A percentile compares a stretch with the other conserved stretches of the same genome.
Evolutionary conservation across 2,797 vertebrate genomes (phyloP).

Genomic region (Chanos chanos): DNA sequence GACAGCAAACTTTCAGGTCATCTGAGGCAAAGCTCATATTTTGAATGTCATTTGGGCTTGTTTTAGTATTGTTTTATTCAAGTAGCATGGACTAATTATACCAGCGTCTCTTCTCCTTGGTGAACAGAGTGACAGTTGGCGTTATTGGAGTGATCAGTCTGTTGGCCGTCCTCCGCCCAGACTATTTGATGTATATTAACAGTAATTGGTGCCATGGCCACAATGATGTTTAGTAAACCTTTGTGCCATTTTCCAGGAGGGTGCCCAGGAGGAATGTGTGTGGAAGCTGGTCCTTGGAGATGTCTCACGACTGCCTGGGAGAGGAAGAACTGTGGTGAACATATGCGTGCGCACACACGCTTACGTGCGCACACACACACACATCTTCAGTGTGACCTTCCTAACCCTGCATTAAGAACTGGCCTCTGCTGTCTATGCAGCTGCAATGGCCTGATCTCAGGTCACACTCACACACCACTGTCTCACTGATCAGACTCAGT

Average conservation of each 20-base stretch:
- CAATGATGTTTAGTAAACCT: constrained; percentile 77
- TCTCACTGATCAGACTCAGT: too few species aligned
- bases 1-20: constrained; percentile 63
- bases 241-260: constrained; percentile 82
- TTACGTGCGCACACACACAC: constrained; percentile 68
- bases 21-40: constrained; percentile 66
- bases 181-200: constrained; percentile 74
- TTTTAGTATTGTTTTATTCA: constrained; percentile 72
- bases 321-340: constrained; percentile 86
- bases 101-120: constrained; percentile 62
- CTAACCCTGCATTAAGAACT: constrained; percentile 56
- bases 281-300: constrained; percentile 81
- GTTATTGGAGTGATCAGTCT: constrained; percentile 79
- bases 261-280: constrained; percentile 91
- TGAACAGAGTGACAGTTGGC: constrained; percentile 77
- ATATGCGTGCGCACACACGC: too few species aligned
- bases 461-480: not conserved
- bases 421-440: not conserved
- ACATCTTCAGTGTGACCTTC: constrained; percentile 80
- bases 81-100: constrained; percentile 75
- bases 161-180: constrained; percentile 55
- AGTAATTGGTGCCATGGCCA: constrained; percentile 78
- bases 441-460: not conserved
- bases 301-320: constrained; percentile 77
- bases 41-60: constrained; percentile 65